phyloP scores from a whole-genome alignment of 2,888 invertebrate species.

The Dioctria linearis region DNA sequence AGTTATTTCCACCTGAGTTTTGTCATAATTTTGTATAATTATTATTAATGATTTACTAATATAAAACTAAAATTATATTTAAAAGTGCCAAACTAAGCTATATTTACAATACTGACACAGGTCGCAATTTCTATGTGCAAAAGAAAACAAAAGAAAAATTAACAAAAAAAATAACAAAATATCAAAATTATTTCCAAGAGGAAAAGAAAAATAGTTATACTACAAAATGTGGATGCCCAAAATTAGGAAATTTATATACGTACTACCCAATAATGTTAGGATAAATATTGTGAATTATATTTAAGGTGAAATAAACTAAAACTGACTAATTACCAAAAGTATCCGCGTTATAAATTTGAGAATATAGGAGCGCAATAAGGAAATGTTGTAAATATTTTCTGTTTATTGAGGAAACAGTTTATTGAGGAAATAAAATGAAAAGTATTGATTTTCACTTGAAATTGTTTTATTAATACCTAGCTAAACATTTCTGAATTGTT shows the following conservation, averaged over 20 bases:
- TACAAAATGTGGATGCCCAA: constrained; percentile 32
- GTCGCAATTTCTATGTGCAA: neutral
- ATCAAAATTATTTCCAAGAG: neutral
- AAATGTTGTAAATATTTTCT: constrained; percentile 40
- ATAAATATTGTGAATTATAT: constrained; percentile 34
- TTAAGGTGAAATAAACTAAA: constrained; percentile 5
- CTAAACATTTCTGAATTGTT: neutral
- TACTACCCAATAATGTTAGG: constrained; percentile 27
- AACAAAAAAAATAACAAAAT: neutral
- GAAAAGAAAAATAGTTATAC: neutral
- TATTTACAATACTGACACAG: neutral
- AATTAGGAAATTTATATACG: constrained; percentile 44
- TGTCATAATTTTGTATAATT: neutral
- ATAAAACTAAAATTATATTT: neutral
- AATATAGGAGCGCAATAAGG: constrained; percentile 20
- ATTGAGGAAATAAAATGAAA: constrained; percentile 44
- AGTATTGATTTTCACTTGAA: constrained; percentile 28
- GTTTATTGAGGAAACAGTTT: constrained; percentile 31
- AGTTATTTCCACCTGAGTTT: neutral
- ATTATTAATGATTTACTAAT: neutral
- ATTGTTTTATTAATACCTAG: neutral
- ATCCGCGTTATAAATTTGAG: neutral
- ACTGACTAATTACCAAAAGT: neutral
- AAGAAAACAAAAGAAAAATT: neutral
- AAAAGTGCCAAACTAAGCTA: constrained; percentile 43